Evolutionary conservation across 2,113 vertebrate species (phyloP), one percentile per base, ranked within the genome.

Genomic region (Ceuthmochares aereus): DNA sequence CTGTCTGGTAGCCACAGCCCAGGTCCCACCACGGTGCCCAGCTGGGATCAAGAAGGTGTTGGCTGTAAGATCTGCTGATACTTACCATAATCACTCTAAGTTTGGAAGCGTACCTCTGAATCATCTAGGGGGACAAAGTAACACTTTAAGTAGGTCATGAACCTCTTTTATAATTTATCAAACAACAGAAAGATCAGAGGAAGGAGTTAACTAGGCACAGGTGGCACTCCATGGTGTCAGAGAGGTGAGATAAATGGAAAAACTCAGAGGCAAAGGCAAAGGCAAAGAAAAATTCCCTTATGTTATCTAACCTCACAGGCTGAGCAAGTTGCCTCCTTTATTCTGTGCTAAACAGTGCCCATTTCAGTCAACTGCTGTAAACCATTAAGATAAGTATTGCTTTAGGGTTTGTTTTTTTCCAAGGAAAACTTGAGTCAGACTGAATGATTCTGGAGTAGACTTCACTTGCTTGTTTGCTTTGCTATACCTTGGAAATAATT

Each of bases 21-120:
- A 0, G 3, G 10, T 80, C 34, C 37, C 10, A 9, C 18, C 27
- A 7, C 1, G 3, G 27, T 25, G 19, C 43, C 43, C 25, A 51
- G 14, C 7, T 2, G 3, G 40, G n/a, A 20, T 15, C 45, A 19
- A 10, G 19, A 2, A 2, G 8, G 13, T 15, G 10, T 10, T 0
- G 1, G 15, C 15, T 36, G 10, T 27, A 36, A 62, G 15, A 14
- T 5, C 19, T 59, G 12, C 13, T 19, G 18, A 10, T 12, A 25
- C 6, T 7, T 25, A 23, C 45, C 7, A 2, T 29, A 22, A 26
- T 0, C 3, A 25, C 14, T 45, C 6, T 12, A 18, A 54, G 7
- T 58, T 26, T 45, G 6, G 23, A 73, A 84, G 21, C 8, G 6
- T 7, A 17, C 78, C 56, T 78, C 56, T 17, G 26, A 67, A 64